Evolutionary conservation across 1,140 invertebrate species (phyloP).

Genomic region (Holcopasites calliopsidis): DNA sequence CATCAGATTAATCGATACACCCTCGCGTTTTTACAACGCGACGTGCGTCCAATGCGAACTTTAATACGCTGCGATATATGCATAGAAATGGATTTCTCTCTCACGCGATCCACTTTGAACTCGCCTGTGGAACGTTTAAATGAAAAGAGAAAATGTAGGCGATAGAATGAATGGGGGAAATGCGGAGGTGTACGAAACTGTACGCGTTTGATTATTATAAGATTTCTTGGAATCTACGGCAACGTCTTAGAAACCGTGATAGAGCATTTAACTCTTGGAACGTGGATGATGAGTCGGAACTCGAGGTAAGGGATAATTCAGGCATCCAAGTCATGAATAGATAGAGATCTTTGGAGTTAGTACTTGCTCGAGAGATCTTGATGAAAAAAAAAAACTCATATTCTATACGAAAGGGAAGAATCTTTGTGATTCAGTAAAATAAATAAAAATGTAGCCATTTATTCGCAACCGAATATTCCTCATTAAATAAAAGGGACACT

Average conservation of each 20-base stretch:
- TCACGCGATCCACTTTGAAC: neutral
- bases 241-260: constrained; percentile 7
- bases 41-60: neutral
- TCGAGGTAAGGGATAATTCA: neutral
- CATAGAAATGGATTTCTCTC: neutral
- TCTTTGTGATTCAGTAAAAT: too few relatives aligned
- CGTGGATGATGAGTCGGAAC: neutral
- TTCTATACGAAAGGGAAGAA: too few relatives aligned
- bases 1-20: neutral
- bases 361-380: neutral
- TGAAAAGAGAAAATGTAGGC: too few relatives aligned
- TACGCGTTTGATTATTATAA: neutral
- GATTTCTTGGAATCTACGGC: neutral
- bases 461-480: too few relatives aligned
- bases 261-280: neutral
- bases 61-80: neutral
- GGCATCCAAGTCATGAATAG: neutral
- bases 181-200: neutral
- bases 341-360: neutral
- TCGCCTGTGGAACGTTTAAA: too few relatives aligned
- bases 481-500: too few relatives aligned
- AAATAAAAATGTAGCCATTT: too few relatives aligned
- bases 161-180: neutral
- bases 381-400: too few relatives aligned
- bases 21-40: neutral